Evolutionary conservation across 2,888 invertebrate species (phyloP), one percentile per base, ranked within the genome.

Genomic region (Yponomeuta cagnagella): DNA sequence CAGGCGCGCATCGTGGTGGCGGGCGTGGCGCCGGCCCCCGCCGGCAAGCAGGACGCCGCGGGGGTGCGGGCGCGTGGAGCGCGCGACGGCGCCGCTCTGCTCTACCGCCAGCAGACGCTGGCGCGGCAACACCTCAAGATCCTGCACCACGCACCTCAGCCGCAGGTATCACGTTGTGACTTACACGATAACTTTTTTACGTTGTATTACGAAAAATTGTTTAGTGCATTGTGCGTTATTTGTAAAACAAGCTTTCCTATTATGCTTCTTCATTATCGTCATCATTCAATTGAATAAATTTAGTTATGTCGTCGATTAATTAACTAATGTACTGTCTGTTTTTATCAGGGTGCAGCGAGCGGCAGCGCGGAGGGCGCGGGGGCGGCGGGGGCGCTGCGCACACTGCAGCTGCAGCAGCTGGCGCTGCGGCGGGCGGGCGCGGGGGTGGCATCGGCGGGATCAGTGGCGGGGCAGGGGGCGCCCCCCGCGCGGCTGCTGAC

Each of bases 41-140:
- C 43, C 43, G 43, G 43, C 43, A 43, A 43, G 43, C 43, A 9
- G 43, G 43, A 8, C 43, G 43, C 43, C 8, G 43, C 43, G 43
- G 43, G 43, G 43, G 43, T 43, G 43, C 43, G 43, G 5, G 43
- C 43, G 43, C 43, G 78, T 73, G 75, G 74, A 81, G 77, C 74
- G 77, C 74, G 86, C 79, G 75, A 83, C 80, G 75, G 74, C 71
- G 74, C 63, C 81, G 81, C 70, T 71, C 94, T 95, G 77, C 90
- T 95, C 77, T 94, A 94, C 75, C 92, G 95, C n/a, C 95, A 95
- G 79, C 94, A 94, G 77, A 80, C 88, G 76, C 88, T 81, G 78
- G 89, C 88, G 76, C 85, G 83, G 74, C 94, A 80, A 81, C 91
- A 76, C 82, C 93, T 81, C 82, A 93, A 87, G 85, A 93, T 86